Base-by-base conservation (phyloP, 2,113 vertebrate species). In the Scartelaos histophorus region DNA sequence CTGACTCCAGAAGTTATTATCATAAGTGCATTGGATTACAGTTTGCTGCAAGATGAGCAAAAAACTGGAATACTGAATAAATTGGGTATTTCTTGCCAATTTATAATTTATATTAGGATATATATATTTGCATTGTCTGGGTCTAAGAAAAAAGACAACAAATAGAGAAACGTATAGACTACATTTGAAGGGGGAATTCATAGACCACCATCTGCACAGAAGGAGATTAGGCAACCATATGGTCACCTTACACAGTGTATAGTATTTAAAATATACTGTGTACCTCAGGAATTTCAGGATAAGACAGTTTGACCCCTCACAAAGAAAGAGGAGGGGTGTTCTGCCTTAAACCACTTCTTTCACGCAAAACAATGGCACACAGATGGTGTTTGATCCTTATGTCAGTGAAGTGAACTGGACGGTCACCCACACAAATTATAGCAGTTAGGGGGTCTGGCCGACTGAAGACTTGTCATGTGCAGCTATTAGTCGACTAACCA, bases 191-290 rank as follows among this genome's bases (percentile, higher is more conserved):
- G 22, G 56, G n/a, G 3, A 0, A 5, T 5, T 61, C 15, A 35
- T 61, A 62, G 17, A 19, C 61, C 29, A 34, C 17, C 61, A 15
- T 57, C 60, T 19, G 60, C 19, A 38, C 61, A 35, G 17, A 64
- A 38, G 61, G 51, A 16, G 61, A 35, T 64, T 64, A 64, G 16
- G 17, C 34, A 3, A 12, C 61, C 34, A 64, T 64, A 38, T 35
- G 60, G 38, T 10, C 15, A n/a, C 29, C 10, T 19, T n/a, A 35
- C 16, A 64, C 61, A 64, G n/a, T 58, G 22, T 35, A 3, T 64
- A 64, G 61, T 35, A 9, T 64, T 64, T 38, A n/a, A 64, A 64
- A 64, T 35, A 25, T 54, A 21, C 19, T 58, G 12, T 58, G 56
- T 5, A 17, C 29, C 24, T 62, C 60, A 35, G 60, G 7, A 35